Percentiles rank a stretch among this genome's conserved stretches.
Evolutionary conservation across 2,113 vertebrate genomes (phyloP).

Genomic region (Rissa tridactyla): DNA sequence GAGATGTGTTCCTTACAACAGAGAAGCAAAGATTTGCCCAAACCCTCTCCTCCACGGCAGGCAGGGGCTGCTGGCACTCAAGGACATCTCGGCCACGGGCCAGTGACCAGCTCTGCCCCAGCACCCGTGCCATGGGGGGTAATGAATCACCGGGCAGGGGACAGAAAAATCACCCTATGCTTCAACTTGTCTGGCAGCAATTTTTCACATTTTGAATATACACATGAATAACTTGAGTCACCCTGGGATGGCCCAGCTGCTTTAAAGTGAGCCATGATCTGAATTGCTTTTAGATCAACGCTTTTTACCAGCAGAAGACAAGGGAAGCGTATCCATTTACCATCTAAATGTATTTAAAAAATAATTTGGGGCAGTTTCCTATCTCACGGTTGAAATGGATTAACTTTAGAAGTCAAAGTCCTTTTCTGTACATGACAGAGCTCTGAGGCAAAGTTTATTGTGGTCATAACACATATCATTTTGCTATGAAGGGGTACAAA

Average conservation of each 20-base stretch:
- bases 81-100: neutral
- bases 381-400: neutral
- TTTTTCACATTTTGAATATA: too few species aligned
- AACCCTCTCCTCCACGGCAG: rapidly evolving
- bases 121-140: too few species aligned
- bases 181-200: neutral
- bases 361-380: neutral
- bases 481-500: neutral
- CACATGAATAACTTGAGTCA: rapidly evolving
- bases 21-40: neutral
- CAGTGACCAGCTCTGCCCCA: neutral
- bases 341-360: neutral
- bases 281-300: neutral
- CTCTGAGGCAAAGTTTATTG: neutral
- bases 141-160: rapidly evolving
- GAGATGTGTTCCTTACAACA: rapidly evolving
- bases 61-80: rapidly evolving
- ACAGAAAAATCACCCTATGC: rapidly evolving
- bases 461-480: rapidly evolving
- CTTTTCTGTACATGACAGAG: rapidly evolving
- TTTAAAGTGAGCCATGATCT: neutral
- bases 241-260: neutral
- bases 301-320: neutral
- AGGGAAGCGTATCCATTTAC: neutral
- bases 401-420: neutral